Conservation (phyloP, 2,888 invertebrate genomes). For the Argyresthia albistria region DNA sequence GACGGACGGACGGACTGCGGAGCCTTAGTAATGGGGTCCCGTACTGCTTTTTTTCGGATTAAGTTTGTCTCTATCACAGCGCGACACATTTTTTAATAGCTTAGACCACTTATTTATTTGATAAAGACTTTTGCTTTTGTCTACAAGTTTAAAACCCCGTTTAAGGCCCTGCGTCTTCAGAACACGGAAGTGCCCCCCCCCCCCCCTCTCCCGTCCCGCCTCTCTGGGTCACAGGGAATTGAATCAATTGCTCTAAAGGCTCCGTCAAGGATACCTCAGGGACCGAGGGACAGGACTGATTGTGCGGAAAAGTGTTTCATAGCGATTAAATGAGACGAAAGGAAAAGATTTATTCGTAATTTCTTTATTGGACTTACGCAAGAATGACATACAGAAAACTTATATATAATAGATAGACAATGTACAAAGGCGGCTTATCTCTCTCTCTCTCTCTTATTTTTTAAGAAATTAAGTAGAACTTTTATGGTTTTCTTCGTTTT, state of each 20-base stretch:
- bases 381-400: too few relatives aligned
- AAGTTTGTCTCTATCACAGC: too few relatives aligned
- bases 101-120: neutral
- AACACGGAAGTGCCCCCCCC: conserved; percentile 4
- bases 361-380: too few relatives aligned
- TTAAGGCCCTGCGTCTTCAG: neutral
- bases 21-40: too few relatives aligned
- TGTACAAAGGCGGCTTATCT: too few relatives aligned
- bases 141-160: neutral
- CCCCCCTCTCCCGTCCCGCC: conserved; percentile 13
- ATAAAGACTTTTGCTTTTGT: neutral
- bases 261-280: conserved; percentile 23
- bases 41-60: too few relatives aligned
- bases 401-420: too few relatives aligned
- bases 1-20: too few relatives aligned
- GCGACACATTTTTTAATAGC: too few relatives aligned
- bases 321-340: conserved; percentile 19
- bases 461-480: too few relatives aligned
- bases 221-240: conserved; percentile 35
- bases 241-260: conserved; percentile 57
- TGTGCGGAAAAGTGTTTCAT: conserved; percentile 27
- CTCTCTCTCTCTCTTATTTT: too few relatives aligned
- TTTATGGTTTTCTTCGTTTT: too few relatives aligned
- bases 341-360: neutral
- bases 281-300: conserved; percentile 27